Percentiles rank a stretch among this genome's conserved stretches.
These are phyloP conservation scores for Sebastes iracundus DNA, from an alignment of 2,797 vertebrate genomes.

Conservation along the genomic window DNA sequence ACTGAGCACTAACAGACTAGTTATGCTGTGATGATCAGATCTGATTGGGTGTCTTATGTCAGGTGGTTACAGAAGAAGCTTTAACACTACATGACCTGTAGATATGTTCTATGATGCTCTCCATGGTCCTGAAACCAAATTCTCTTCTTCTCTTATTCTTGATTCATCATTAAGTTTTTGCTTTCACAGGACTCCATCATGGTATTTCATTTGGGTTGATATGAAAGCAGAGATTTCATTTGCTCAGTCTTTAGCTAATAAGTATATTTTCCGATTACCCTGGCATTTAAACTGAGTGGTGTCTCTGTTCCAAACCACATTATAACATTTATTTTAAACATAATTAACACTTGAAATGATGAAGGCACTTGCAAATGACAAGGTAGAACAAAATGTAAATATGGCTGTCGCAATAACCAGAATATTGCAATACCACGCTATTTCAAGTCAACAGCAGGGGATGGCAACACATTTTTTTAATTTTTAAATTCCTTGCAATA, in stretches of 20 bases:
- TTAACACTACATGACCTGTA: not conserved
- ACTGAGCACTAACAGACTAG: not conserved
- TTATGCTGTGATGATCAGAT: not conserved
- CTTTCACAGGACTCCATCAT: not conserved
- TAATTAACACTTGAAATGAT: not conserved
- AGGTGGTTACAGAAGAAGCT: not conserved
- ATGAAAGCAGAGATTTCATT: not conserved
- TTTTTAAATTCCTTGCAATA: too few relatives aligned
- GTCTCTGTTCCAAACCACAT: not conserved
- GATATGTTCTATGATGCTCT: conserved; percentile 58
- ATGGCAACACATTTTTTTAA: too few relatives aligned
- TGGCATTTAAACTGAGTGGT: not conserved
- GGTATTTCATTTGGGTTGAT: not conserved
- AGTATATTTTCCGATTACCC: not conserved
- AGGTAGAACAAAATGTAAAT: too few relatives aligned
- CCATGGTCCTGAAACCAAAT: conserved; percentile 74
- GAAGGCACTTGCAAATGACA: not conserved
- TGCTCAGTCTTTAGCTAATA: not conserved
- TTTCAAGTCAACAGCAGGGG: too few relatives aligned
- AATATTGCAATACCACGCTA: too few relatives aligned
- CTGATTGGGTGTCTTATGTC: not conserved
- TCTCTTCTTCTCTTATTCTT: conserved; percentile 4
- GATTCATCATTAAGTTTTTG: not conserved
- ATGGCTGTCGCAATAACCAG: too few relatives aligned
- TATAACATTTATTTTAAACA: not conserved